phyloP scores from a whole-genome alignment of 2,797 vertebrate species.

The Peromyscus nudipes region DNA sequence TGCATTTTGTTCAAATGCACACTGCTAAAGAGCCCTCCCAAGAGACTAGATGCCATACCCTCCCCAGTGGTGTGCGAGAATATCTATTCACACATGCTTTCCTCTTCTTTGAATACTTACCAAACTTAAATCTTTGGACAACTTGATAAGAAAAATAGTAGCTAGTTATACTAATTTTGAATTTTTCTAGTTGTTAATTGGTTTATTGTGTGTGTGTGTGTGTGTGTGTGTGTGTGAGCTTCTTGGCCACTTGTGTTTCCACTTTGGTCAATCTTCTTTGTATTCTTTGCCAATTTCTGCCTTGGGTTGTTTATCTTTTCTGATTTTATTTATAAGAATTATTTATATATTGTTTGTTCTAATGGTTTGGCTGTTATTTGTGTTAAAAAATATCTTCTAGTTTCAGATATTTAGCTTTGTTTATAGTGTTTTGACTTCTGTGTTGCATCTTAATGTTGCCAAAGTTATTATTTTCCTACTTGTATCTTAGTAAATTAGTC shows the following conservation, averaged over 20 bases:
- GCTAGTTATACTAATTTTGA: constrained; percentile 16
- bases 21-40: background rate
- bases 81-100: background rate
- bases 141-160: background rate
- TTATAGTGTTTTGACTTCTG: constrained; percentile 14
- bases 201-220: background rate
- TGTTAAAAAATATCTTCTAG: constrained; percentile 38
- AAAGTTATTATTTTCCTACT: constrained; percentile 52
- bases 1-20: background rate
- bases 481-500: constrained; percentile 30
- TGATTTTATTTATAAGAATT: constrained; percentile 71
- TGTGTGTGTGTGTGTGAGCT: background rate
- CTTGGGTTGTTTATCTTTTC: constrained; percentile 60
- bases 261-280: constrained; percentile 28
- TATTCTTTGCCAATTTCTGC: constrained; percentile 53
- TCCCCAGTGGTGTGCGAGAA: background rate
- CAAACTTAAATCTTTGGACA: background rate
- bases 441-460: background rate
- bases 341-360: constrained; percentile 59
- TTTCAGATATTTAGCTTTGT: constrained; percentile 62
- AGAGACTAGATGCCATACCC: background rate
- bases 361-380: constrained; percentile 60
- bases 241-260: background rate
- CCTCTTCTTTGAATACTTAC: background rate
- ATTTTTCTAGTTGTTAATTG: constrained; percentile 57